phyloP scores from a whole-genome alignment of 2,797 vertebrate genomes.

The Pitangus sulphuratus region DNA sequence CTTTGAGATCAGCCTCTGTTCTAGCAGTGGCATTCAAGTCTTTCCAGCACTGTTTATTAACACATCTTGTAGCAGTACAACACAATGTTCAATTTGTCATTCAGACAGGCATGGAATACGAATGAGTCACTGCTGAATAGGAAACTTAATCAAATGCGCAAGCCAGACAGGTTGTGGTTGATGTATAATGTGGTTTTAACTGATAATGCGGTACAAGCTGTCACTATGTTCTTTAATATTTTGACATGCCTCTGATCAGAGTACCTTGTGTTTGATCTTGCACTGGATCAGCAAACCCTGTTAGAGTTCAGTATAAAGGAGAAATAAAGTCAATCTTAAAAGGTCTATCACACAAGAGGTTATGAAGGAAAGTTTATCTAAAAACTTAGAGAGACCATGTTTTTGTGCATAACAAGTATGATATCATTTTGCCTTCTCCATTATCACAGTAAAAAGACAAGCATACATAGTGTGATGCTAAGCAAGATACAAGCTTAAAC shows the following conservation, averaged over 20 bases:
- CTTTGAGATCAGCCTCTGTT: constrained; percentile 40
- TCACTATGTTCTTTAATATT: constrained; percentile 67
- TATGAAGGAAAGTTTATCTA: neutral
- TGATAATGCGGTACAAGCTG: constrained; percentile 67
- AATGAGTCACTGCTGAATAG: constrained; percentile 69
- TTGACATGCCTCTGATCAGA: constrained; percentile 72
- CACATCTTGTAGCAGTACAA: constrained; percentile 66
- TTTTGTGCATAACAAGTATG: neutral
- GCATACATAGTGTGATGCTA: neutral
- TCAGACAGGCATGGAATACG: constrained; percentile 72
- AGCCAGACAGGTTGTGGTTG: constrained; percentile 75
- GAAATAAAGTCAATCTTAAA: neutral
- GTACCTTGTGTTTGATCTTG: constrained; percentile 82
- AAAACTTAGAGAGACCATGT: neutral
- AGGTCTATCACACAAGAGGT: neutral
- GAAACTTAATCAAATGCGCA: constrained; percentile 68
- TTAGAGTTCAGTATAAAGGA: constrained; percentile 24
- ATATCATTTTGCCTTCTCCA: neutral
- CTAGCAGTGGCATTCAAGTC: constrained; percentile 44
- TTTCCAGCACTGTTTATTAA: constrained; percentile 75
- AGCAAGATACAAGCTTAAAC: neutral
- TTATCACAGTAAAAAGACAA: neutral
- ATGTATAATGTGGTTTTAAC: constrained; percentile 66
- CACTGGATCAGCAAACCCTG: constrained; percentile 78
- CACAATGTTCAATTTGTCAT: constrained; percentile 75